A percentile compares a stretch with the other conserved stretches of the same genome.
These are phyloP conservation scores for Tachysurus vachellii DNA, from an alignment of 2,113 vertebrate species.

Conservation along the genomic window DNA sequence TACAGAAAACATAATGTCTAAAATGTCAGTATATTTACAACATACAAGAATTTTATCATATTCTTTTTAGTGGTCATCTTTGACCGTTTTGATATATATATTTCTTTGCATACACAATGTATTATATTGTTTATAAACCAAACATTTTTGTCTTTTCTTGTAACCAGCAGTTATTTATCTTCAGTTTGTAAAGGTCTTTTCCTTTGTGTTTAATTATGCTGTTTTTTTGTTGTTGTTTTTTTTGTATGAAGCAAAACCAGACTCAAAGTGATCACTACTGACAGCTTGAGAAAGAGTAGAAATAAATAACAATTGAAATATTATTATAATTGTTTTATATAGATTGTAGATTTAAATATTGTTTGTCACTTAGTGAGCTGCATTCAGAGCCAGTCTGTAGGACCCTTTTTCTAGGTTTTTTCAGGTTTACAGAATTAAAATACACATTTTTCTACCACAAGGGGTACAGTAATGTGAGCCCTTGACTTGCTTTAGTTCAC, in stretches of 20 bases:
- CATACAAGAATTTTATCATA: neutral
- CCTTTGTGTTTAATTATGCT: slow-evolving; percentile 4
- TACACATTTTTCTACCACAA: neutral
- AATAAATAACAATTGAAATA: neutral
- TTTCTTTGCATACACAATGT: neutral
- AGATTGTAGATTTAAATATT: neutral
- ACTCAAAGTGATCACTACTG: neutral
- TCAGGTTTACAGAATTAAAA: neutral
- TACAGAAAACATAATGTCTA: neutral
- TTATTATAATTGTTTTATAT: neutral
- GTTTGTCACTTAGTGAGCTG: neutral
- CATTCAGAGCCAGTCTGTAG: neutral
- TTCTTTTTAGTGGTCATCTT: neutral
- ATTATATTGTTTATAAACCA: slow-evolving; percentile 4
- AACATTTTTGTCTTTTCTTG: slow-evolving; percentile 5
- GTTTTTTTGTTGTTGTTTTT: neutral
- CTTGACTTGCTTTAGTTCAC: neutral
- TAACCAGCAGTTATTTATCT: neutral
- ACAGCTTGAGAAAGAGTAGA: neutral
- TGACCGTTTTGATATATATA: neutral
- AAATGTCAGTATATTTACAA: neutral
- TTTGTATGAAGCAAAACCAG: neutral
- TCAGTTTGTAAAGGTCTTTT: neutral
- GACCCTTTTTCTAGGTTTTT: neutral
- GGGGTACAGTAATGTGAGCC: neutral